Base-by-base conservation (phyloP, 2,113 vertebrate species). In the Pelobates fuscus region DNA sequence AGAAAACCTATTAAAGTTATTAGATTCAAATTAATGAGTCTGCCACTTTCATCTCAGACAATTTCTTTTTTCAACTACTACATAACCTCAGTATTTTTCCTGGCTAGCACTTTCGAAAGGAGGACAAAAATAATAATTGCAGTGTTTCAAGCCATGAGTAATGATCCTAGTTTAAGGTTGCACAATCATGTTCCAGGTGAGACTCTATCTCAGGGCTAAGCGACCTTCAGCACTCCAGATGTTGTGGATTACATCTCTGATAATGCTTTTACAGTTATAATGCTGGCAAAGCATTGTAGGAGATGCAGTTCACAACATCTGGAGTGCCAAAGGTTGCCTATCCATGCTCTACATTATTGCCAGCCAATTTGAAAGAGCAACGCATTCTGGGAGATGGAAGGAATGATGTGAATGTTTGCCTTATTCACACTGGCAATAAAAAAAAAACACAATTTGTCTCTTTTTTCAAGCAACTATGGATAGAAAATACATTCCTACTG, bases 1-100 rank as follows among this genome's bases (percentile, higher is more conserved):
- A 14, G 57, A 23, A 78, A 67, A 67, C 66, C 64, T 0, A 70
- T 69, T 57, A 59, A 5, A 17, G 65, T 25, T 8, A 70, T 57
- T 79, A 81, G 59, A 12, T n/a, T 69, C 30, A 24, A 82, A 66
- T 0, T 15, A 5, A 65, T 23, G 11, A 17, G 65, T 41, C 7
- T 66, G 17, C 17, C 17, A 77, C 67, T 3, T 20, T 77, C 18
- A 1, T 0, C 75, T 27, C n/a, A 21, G n/a, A 78, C 15, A 1
- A 20, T 59, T 32, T 73, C 21, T 41, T 75, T 61, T 58, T 75
- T 29, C 64, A 76, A 57, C 67, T 70, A 66, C 49, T 2, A 6
- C 52, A 0, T 58, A 5, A 0, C 0, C 0, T 41, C 62, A 65
- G 62, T 43, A 26, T 72, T 70, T 55, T 18, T 18, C 14, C 18